Base-by-base conservation (phyloP, 2,113 vertebrate species). In the Phyllostomus hastatus region DNA sequence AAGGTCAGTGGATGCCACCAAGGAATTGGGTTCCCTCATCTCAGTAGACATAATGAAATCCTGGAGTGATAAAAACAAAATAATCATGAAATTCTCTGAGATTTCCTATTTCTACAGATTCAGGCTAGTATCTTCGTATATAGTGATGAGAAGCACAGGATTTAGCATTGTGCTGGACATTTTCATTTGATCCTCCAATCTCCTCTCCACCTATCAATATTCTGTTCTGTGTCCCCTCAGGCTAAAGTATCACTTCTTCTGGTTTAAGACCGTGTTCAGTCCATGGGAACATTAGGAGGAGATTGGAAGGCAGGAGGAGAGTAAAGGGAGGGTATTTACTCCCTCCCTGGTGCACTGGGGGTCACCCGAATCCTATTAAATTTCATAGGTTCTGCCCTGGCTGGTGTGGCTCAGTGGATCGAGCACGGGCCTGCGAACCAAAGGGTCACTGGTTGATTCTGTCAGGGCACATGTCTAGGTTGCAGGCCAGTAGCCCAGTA, bases 61-160 rank as follows among this genome's bases (percentile, higher is more conserved):
- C 72, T 67, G 5, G 33, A 73, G 22, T 64, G 22, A 85, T 91
- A 88, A 91, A 93, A 78, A 81, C 66, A 81, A 92, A 91, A 78
- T 72, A 92, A 70, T 73, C 57, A 72, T 84, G 46, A 88, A 52
- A 89, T 87, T 78, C 14, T 84, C 33, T 70, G 78, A 54, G 22
- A 57, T 59, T 69, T 67, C 59, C 54, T 46, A 2, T 78, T 52
- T 86, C 54, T 75, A 35, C 54, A 46, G 14, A 70, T 22, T 43
- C 9, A 12, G 76, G n/a, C 10, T 19, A 57, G 24, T 48, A 82
- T 95, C 54, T 82, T 92, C 46, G 12, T 10, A 86, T 33, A 85
- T 26, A 57, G 22, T 4, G 4, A 38, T 86, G n/a, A 92, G 67
- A 78, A 92, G 24, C 26, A 67, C 20, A 82, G 61, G 24, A 95